Evolutionary conservation across 2,888 invertebrate genomes (phyloP), one percentile per base, ranked within the genome.

Genomic region (Drosophila nr. perissopoda): DNA sequence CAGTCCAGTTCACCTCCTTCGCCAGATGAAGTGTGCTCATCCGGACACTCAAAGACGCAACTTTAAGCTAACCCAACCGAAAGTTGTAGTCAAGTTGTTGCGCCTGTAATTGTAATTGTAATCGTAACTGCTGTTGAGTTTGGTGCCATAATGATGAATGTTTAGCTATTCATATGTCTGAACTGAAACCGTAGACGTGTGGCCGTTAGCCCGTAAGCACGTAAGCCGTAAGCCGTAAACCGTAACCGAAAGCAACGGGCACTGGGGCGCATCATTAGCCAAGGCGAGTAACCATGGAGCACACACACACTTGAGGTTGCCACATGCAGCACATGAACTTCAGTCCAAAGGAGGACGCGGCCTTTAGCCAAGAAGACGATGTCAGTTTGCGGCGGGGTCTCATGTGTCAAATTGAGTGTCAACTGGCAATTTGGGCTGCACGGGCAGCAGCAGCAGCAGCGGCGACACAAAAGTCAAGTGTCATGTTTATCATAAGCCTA

Each of bases 401-500:
- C 91, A 82, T 81, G 83, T 88, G 91, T 89, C 92, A 91, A 92
- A 91, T 90, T 91, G 91, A 91, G 92, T 92, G 92, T 92, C 92
- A 92, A 91, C 92, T 92, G 91, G 89, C 92, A 91, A 91, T 91
- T 91, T 91, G 87, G 88, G 77, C 78, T 74, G 74, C 69, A 69
- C 49, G 38, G 61, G 34, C 54, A 36, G 11, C 60, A 34, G 60
- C 27, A 54, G 58, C 58, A 27, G 52, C 31, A 52, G 56, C 54
- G 52, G 40, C 54, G 48, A 48, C 57, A 69, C 68, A 74, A 73
- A 85, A 84, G 81, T 83, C 80, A 82, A 90, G 92, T 92, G 93
- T 93, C 93, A 89, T 91, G 91, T 92, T 92, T 91, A 89, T 88
- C 79, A 77, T 92, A 92, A 92, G 92, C 92, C 92, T 92, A 92